Evolutionary conservation across 1,140 invertebrate genomes (phyloP).

Genomic region (Scaptomyza pallida): DNA sequence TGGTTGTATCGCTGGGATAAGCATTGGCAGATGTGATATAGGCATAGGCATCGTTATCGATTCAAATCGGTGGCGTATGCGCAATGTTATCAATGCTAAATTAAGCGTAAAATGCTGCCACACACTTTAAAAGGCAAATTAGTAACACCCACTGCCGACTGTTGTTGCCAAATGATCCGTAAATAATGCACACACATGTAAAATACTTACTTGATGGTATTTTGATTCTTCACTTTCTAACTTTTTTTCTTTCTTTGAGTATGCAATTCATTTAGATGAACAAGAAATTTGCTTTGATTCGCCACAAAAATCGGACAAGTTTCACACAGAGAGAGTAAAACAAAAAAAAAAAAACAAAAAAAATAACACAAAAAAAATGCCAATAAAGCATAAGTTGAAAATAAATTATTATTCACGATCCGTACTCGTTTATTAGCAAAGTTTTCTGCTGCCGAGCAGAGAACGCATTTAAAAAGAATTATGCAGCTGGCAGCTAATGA

Average conservation of each 20-base stretch:
- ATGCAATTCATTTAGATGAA: too few relatives aligned
- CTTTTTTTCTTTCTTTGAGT: too few relatives aligned
- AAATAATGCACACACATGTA: conserved; percentile 57
- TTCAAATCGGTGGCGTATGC: conserved; percentile 32
- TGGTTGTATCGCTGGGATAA: background rate
- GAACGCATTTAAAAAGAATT: conserved; percentile 61
- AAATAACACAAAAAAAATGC: too few relatives aligned
- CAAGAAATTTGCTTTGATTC: background rate
- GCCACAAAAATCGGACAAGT: background rate
- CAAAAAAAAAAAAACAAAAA: too few relatives aligned
- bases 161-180: conserved; percentile 58
- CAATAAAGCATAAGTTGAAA: conserved; percentile 5
- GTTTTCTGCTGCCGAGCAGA: conserved; percentile 32
- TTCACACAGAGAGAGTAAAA: background rate
- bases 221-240: background rate
- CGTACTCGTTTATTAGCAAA: conserved; percentile 61
- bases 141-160: conserved; percentile 32
- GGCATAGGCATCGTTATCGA: conserved; percentile 29
- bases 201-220: conserved; percentile 1
- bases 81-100: conserved; percentile 70
- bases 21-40: conserved; percentile 4
- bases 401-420: conserved; percentile 36
- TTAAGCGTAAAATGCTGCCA: conserved; percentile 77
- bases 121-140: conserved; percentile 70
- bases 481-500: conserved; percentile 34